These are phyloP conservation scores for Pocota personata DNA, from an alignment of 2,888 invertebrate genomes.

Conservation along the genomic window DNA sequence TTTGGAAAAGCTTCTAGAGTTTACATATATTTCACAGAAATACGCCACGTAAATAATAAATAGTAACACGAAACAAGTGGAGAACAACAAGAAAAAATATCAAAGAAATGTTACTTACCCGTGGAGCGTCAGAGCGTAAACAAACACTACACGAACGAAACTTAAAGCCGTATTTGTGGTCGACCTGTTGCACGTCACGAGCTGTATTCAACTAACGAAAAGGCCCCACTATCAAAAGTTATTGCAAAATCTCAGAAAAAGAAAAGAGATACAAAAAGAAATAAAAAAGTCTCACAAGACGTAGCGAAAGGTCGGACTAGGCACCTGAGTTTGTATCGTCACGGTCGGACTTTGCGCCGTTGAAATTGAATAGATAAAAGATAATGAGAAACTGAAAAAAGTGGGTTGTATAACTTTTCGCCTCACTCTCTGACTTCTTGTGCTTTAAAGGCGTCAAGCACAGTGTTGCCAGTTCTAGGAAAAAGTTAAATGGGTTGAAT, in stretches of 20 bases:
- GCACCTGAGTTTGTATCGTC: background rate
- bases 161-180: constrained; percentile 9
- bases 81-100: background rate
- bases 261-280: constrained; percentile 2
- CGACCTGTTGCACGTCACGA: constrained; percentile 47
- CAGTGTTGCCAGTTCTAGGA: background rate
- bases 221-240: constrained; percentile 3
- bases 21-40: background rate
- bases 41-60: background rate
- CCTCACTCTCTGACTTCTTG: background rate
- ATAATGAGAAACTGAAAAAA: constrained; percentile 11
- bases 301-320: constrained; percentile 36
- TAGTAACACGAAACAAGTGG: background rate
- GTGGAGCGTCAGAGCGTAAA: constrained; percentile 16
- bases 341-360: constrained; percentile 1
- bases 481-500: background rate
- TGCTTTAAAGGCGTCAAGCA: background rate
- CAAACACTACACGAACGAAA: constrained; percentile 24
- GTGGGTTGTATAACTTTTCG: background rate
- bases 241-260: background rate
- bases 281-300: background rate
- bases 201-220: constrained; percentile 33
- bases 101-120: background rate
- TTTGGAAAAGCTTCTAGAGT: background rate
- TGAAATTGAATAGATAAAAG: background rate